Conservation (phyloP, 2,113 vertebrate species). For the Amia ocellicauda region DNA sequence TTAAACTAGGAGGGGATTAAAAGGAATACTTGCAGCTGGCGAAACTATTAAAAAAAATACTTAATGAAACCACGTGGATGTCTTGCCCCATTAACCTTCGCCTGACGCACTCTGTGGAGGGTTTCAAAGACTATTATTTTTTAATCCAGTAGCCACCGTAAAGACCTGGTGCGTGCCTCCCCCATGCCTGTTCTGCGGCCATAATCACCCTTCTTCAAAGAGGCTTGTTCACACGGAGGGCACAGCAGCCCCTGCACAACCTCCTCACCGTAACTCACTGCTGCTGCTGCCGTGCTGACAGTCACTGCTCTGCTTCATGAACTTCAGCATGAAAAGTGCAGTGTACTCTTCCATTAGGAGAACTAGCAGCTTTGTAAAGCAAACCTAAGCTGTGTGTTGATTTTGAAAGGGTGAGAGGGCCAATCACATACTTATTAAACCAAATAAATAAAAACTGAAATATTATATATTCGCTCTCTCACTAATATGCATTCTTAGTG, state of each 20-base stretch:
- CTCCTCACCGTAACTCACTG: neutral
- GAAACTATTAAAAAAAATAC: no score
- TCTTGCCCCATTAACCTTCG: neutral
- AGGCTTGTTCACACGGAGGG: neutral
- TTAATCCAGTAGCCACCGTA: slow-evolving; percentile 8
- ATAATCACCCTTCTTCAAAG: slow-evolving; percentile 1
- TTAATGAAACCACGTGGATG: neutral
- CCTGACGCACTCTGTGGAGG: neutral
- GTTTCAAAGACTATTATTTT: slow-evolving; percentile 9
- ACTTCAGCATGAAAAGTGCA: no score
- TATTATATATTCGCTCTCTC: no score
- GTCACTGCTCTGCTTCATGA: slow-evolving; percentile 7
- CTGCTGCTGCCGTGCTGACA: slow-evolving; percentile 3
- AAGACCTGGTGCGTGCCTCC: neutral
- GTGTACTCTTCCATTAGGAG: no score
- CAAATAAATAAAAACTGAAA: no score
- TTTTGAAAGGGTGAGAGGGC: no score
- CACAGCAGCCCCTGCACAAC: neutral
- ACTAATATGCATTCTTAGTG: no score
- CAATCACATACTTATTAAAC: no score
- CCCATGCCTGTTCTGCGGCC: neutral
- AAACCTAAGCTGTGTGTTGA: no score
- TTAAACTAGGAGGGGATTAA: no score
- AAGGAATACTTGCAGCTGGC: no score
- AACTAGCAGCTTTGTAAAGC: no score